Evolutionary conservation across 2,888 invertebrate species (phyloP).

Genomic region (Ornithoptera priamus): DNA sequence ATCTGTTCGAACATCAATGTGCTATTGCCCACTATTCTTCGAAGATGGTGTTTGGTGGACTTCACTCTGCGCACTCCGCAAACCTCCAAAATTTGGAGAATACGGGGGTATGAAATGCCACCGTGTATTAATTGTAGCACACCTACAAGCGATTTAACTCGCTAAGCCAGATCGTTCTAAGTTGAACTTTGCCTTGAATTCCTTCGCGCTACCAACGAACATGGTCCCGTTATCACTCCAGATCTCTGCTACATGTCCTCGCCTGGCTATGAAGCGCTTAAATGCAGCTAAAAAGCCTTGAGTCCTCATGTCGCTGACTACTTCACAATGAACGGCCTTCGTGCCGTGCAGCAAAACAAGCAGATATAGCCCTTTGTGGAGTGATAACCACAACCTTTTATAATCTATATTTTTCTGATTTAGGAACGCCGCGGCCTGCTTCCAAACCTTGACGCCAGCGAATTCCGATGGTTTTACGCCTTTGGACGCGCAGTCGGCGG

Average conservation of each 20-base stretch:
- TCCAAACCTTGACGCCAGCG: too few relatives aligned
- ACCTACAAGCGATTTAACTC: not conserved
- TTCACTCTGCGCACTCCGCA: not conserved
- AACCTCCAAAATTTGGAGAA: slow-evolving; percentile 32
- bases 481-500: too few relatives aligned
- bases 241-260: slow-evolving; percentile 12
- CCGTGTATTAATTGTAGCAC: slow-evolving; percentile 8
- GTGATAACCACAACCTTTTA: too few relatives aligned
- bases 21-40: slow-evolving; percentile 12
- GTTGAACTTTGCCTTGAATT: not conserved
- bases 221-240: slow-evolving; percentile 8
- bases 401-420: too few relatives aligned
- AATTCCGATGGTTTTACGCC: too few relatives aligned
- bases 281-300: slow-evolving; percentile 27
- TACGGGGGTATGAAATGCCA: slow-evolving; percentile 33
- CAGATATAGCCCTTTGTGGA: slow-evolving; percentile 30
- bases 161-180: not conserved
- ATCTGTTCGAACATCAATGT: slow-evolving; percentile 28
- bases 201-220: not conserved
- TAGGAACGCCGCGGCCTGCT: too few relatives aligned
- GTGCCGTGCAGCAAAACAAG: slow-evolving; percentile 34
- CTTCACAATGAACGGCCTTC: slow-evolving; percentile 33
- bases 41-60: slow-evolving; percentile 15
- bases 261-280: not conserved
- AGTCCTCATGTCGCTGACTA: slow-evolving; percentile 31